Base-by-base conservation (phyloP, 2,888 invertebrate species). In the Lydus trimaculatus region DNA sequence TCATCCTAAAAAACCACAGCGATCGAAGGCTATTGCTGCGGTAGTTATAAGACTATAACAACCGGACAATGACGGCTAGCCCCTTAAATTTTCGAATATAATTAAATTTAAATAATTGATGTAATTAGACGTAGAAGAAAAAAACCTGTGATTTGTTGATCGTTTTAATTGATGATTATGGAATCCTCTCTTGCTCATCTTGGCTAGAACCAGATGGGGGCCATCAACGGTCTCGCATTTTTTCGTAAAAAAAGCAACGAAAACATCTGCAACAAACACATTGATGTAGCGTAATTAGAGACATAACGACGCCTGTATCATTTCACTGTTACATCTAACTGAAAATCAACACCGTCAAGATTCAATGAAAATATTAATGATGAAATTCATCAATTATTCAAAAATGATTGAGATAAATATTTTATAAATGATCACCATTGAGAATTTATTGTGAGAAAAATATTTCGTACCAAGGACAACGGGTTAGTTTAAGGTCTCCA, bases 221-320 rank as follows among this genome's bases (percentile, higher is more conserved):
- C 67, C 69, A 68, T 73, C 76, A 78, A 78, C 78, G 75, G 77
- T 77, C 76, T 73, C 68, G 73, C 75, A 78, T 79, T 76, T 77
- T 79, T 79, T 75, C 74, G 75, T 23, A 2, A 20, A 52, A 52
- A 25, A 23, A 52, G 25, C 23, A 4, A 52, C 8, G 72, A 70
- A 72, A 76, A 76, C 77, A 78, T 79, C 76, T 79, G 79, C 73
- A 73, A 68, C 71, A 63, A 25, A 23, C 25, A 25, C 20, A 25
- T 1, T 52, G 69, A 72, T 71, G 72, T 73, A 69, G 68, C 69
- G 72, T 76, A 75, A 76, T 75, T 74, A 73, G 71, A 65, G 63
- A 72, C 72, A 71, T 74, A 66, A 59, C 66, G 67, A 68, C 63
- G 67, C 67, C 59, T 67, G 36, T 60, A 63, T 63, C 48, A 61